Percentiles rank a stretch among this genome's conserved stretches.
These are phyloP conservation scores for Donacobius atricapilla DNA, from an alignment of 2,113 vertebrate species.

Conservation along the genomic window DNA sequence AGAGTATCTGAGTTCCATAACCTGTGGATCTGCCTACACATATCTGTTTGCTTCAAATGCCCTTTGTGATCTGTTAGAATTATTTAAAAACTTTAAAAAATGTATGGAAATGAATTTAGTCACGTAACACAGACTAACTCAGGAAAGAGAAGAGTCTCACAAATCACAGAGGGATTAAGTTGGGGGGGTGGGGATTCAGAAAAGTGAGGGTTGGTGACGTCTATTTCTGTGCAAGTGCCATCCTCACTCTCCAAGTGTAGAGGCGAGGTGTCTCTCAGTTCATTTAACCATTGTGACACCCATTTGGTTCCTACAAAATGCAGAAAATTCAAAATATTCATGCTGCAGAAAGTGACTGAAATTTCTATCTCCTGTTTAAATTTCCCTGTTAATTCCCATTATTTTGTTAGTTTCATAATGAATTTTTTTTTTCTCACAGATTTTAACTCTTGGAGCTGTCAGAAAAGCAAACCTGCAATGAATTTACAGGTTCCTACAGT, in stretches of 20 bases:
- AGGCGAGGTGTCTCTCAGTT: slow-evolving; percentile 10
- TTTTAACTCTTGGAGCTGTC: background rate
- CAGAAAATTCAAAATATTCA: background rate
- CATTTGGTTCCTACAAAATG: background rate
- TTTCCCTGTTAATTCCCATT: background rate
- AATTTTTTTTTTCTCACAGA: background rate
- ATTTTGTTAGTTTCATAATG: background rate
- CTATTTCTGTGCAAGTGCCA: background rate
- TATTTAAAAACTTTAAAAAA: slow-evolving; percentile 43
- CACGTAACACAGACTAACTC: background rate
- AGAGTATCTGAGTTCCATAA: background rate
- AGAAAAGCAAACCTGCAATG: background rate
- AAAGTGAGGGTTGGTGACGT: background rate
- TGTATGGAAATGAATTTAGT: slow-evolving; percentile 15
- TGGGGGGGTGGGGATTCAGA: background rate
- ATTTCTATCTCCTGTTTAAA: background rate
- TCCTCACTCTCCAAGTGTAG: background rate
- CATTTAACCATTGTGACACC: slow-evolving; percentile 11
- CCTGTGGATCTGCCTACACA: background rate
- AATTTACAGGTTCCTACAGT: background rate
- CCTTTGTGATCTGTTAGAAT: slow-evolving; percentile 41
- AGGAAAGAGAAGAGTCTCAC: slow-evolving; percentile 1
- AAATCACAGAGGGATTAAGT: background rate
- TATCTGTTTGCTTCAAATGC: background rate
- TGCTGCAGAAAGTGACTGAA: background rate